A percentile compares a stretch with the other conserved stretches of the same genome.
Evolutionary conservation across 92 coral and sea anemone species (phyloP).

Genomic region (Porites rus): DNA sequence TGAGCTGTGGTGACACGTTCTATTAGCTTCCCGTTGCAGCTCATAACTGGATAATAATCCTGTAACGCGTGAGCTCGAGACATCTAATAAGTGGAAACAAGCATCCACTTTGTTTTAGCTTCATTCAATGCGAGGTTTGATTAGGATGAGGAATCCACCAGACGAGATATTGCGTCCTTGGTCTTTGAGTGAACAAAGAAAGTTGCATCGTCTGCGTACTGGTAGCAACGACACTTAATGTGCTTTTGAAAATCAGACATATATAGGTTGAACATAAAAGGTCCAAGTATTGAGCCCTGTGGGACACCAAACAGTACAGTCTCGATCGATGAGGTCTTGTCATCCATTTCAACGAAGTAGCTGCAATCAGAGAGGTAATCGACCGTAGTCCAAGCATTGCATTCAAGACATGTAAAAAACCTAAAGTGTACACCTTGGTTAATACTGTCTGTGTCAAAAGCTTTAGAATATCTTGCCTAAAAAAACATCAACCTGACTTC

Average conservation of each 20-base stretch:
- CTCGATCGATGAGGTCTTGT: neutral
- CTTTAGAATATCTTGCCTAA: too few species aligned
- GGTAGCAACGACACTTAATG: neutral
- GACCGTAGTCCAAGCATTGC: neutral
- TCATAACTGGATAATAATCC: neutral
- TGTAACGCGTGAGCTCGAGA: neutral
- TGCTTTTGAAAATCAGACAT: neutral
- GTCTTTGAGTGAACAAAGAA: neutral
- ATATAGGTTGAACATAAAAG: too few species aligned
- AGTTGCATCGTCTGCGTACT: neutral
- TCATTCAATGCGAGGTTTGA: too few species aligned
- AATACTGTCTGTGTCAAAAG: too few species aligned
- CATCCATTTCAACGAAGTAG: neutral
- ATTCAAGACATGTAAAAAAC: too few species aligned
- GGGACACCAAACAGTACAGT: too few species aligned
- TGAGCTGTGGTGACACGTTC: neutral
- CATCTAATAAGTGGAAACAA: too few species aligned
- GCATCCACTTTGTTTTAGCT: too few species aligned
- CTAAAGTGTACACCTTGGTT: too few species aligned
- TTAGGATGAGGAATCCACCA: too few species aligned
- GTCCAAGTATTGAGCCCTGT: too few species aligned
- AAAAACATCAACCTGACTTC: too few species aligned
- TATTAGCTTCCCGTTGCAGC: slow-evolving; percentile 3
- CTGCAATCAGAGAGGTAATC: neutral
- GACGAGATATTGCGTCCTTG: neutral